Percentiles rank a stretch among this genome's conserved stretches.
These are phyloP conservation scores for Macrostomum lignano DNA, from an alignment of 1,140 invertebrate genomes.

Conservation along the genomic window DNA sequence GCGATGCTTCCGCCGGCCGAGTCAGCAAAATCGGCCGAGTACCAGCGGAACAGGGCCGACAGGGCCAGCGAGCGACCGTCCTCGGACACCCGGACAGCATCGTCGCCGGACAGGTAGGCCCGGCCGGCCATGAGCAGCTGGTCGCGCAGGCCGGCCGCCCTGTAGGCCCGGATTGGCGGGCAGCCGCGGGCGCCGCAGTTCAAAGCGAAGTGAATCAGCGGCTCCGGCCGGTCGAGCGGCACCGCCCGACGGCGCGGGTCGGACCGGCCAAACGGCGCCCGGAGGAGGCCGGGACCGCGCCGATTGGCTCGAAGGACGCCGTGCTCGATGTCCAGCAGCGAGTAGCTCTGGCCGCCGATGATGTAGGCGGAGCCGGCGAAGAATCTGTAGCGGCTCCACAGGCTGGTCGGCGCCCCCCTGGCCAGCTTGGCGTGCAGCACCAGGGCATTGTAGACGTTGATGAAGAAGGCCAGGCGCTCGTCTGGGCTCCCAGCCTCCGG, in stretches of 20 bases:
- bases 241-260: constrained; percentile 24
- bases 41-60: constrained; percentile 28
- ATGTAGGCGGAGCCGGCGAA: constrained; percentile 12
- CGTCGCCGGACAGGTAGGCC: constrained; percentile 18
- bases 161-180: constrained; percentile 27
- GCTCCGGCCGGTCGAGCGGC: constrained; percentile 19
- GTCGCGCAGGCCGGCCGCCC: no score
- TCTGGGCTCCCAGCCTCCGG: constrained; percentile 13
- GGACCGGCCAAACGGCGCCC: constrained; percentile 21
- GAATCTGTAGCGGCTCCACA: constrained; percentile 29
- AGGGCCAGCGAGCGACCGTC: constrained; percentile 17
- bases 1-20: no score
- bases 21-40: constrained; percentile 28
- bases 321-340: constrained; percentile 29
- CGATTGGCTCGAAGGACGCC: constrained; percentile 27
- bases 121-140: constrained; percentile 14
- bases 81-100: constrained; percentile 17
- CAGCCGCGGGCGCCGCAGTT: constrained; percentile 27
- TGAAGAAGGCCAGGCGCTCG: constrained; percentile 28
- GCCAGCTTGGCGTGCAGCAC: constrained; percentile 26
- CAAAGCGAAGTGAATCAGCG: constrained; percentile 28
- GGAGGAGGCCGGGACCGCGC: constrained; percentile 26
- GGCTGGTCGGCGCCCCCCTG: constrained; percentile 18
- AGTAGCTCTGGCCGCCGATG: constrained; percentile 26
- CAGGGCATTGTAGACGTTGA: constrained; percentile 29